Evolutionary conservation across 1,140 invertebrate genomes (phyloP), one percentile per base, ranked within the genome.

Genomic region (Neodiprion lecontei): DNA sequence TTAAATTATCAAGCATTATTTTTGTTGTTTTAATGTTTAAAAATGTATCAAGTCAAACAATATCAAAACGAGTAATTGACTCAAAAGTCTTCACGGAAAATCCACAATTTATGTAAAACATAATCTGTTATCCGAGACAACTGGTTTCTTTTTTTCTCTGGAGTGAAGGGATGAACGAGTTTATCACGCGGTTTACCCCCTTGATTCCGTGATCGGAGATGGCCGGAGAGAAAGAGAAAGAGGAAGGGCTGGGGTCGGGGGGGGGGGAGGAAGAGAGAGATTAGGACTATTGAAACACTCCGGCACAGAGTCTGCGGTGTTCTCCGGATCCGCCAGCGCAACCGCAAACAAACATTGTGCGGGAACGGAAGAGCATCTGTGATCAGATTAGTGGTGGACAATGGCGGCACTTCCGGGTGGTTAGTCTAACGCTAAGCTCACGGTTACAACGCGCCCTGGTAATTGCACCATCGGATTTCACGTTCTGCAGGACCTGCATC

Each of bases 331-430:
- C 79, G 77, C 82, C 40, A 78, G 79, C 75, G 79, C 79, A 12
- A 79, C 78, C 81, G 79, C 69, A 77, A 78, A 84, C 11, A 84
- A 82, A 84, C 82, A 84, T 82, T 81, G 77, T 70, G 78, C 69
- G 81, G 79, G 78, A 75, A 80, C 72, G 74, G 80, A 77, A 49
- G 67, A 82, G 74, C 77, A 81, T 80, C 81, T 80, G 81, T 78
- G 80, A 84, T 84, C 84, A 80, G 83, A 87, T 86, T 85, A 85
- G 79, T 80, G 80, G 78, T 70, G 80, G 79, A 83, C 82, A 87
- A 81, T 79, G 81, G 79, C 84, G 81, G 85, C 84, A 85, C 83
- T 85, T 86, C 79, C 82, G 79, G 81, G 77, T 85, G 84, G 83
- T 86, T 85, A 85, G 80, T 81, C 80, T 80, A 47, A 69, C 67